Evolutionary conservation across 2,888 invertebrate genomes (phyloP).

Genomic region (Caenorhabditis becei): DNA sequence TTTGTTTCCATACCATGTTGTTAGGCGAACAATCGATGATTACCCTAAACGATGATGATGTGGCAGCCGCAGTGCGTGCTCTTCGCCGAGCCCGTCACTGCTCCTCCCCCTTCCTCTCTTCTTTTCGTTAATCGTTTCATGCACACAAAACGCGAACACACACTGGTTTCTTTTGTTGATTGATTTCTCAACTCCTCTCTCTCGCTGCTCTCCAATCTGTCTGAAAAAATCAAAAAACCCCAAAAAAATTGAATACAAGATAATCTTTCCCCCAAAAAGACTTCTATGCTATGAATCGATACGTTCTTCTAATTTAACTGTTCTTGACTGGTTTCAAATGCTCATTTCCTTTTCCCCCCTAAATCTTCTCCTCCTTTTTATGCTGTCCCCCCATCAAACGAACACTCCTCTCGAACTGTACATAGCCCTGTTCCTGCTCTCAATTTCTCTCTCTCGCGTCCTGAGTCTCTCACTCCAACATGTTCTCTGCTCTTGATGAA

Average conservation of each 20-base stretch:
- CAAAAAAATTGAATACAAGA: neutral
- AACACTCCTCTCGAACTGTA: conserved; percentile 19
- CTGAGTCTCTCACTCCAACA: conserved; percentile 1
- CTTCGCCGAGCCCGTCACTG: neutral
- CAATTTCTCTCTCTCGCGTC: neutral
- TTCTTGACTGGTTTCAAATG: conserved; percentile 48
- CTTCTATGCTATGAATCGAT: conserved; percentile 15
- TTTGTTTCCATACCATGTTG: conserved; percentile 35
- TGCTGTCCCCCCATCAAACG: too few relatives aligned
- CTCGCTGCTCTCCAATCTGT: neutral
- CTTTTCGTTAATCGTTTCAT: conserved; percentile 32
- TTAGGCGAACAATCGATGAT: conserved; percentile 41
- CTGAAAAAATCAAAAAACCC: neutral
- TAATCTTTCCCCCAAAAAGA: neutral
- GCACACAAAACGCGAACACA: conserved; percentile 37
- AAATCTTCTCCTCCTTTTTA: neutral
- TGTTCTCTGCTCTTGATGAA: conserved; percentile 20
- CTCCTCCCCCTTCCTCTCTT: neutral
- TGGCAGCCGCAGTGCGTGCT: neutral
- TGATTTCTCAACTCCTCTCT: conserved; percentile 31
- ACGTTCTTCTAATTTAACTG: neutral
- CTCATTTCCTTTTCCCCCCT: conserved; percentile 36
- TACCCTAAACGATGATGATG: conserved; percentile 10
- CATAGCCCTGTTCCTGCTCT: conserved; percentile 7
- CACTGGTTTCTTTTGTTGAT: conserved; percentile 33